Conservation (phyloP, 2,113 vertebrate genomes). For the Desmodus rotundus region DNA sequence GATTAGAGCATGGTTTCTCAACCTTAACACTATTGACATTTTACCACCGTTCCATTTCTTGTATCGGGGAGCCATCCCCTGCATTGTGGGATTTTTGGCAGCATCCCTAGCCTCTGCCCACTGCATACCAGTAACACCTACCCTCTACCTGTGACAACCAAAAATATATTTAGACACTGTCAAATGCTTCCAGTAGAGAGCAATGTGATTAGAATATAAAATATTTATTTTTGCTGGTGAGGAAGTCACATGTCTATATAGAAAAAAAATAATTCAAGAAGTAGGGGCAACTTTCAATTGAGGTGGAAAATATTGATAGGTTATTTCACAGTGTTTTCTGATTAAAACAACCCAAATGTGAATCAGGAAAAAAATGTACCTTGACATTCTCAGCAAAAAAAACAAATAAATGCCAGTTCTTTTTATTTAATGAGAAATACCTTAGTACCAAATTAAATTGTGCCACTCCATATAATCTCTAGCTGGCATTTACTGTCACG, state of each 20-base stretch:
- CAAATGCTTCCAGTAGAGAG: not conserved
- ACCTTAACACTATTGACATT: not conserved
- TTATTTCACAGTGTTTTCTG: not conserved
- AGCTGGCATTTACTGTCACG: not conserved
- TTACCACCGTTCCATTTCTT: not conserved
- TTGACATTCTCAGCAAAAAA: not conserved
- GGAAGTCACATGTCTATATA: not conserved
- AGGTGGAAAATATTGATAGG: not conserved
- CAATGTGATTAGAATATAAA: not conserved
- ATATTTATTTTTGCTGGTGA: not conserved
- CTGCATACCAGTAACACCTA: not conserved
- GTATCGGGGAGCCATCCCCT: not conserved
- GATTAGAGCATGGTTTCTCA: not conserved
- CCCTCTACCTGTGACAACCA: not conserved
- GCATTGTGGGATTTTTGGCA: not conserved
- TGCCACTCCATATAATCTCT: not conserved
- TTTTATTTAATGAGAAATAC: not conserved
- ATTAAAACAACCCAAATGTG: not conserved
- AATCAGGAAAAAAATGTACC: not conserved
- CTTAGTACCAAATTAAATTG: not conserved
- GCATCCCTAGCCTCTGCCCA: not conserved
- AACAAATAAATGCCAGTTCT: not conserved
- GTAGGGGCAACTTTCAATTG: not conserved
- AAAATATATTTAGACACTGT: not conserved
- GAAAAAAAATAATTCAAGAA: not conserved